phyloP scores from a whole-genome alignment of 2,113 vertebrate genomes.

The Gymnarchus niloticus region DNA sequence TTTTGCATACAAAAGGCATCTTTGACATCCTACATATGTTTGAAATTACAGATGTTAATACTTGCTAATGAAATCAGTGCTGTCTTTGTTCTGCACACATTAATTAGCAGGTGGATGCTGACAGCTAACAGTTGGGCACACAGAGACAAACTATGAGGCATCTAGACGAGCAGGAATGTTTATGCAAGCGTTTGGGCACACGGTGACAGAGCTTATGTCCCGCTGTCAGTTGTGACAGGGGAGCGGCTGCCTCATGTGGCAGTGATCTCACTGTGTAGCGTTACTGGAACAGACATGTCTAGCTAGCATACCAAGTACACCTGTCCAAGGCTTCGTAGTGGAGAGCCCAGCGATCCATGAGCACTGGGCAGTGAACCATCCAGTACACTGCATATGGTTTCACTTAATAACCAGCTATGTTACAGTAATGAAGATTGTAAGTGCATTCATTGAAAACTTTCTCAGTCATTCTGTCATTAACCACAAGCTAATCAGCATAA shows the following conservation, averaged over 20 bases:
- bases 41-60: conserved; percentile 25
- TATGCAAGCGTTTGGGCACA: conserved; percentile 28
- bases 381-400: neutral
- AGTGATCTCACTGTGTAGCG: conserved; percentile 38
- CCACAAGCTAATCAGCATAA: conserved; percentile 19
- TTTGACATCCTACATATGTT: conserved; percentile 9
- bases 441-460: neutral
- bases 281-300: conserved; percentile 51
- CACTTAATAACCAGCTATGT: neutral
- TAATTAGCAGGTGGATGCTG: conserved; percentile 25
- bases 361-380: neutral
- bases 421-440: neutral
- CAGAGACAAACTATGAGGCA: neutral
- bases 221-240: conserved; percentile 40
- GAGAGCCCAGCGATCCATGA: neutral
- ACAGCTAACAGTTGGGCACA: conserved; percentile 27
- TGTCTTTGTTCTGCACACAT: conserved; percentile 25
- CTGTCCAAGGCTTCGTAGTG: conserved; percentile 29
- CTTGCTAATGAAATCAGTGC: conserved; percentile 12
- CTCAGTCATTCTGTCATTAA: neutral
- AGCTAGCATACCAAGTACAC: conserved; percentile 34
- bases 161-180: conserved; percentile 4
- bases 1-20: neutral
- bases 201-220: conserved; percentile 31
- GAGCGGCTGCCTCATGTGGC: conserved; percentile 35